Conservation (phyloP, 1,140 invertebrate genomes). For the Telenomus remus region DNA sequence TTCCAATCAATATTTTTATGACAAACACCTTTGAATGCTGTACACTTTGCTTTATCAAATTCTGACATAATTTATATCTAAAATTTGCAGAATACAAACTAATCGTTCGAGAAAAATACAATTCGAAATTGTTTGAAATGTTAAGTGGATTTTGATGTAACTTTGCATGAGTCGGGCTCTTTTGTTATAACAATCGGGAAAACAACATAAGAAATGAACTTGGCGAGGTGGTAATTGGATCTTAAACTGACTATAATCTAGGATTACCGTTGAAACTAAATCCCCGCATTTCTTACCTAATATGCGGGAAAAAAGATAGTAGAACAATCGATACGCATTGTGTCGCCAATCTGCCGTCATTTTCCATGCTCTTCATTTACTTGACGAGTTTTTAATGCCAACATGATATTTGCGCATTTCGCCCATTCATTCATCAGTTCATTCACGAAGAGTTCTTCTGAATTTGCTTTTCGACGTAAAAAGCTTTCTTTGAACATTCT, state of each 20-base stretch:
- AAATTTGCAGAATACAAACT: too few species aligned
- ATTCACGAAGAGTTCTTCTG: too few species aligned
- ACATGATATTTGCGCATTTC: not conserved
- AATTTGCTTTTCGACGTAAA: too few species aligned
- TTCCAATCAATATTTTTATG: not conserved
- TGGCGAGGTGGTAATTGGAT: slow-evolving; percentile 24
- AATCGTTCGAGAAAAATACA: too few species aligned
- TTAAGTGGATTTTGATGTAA: not conserved
- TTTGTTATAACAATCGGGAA: slow-evolving; percentile 5
- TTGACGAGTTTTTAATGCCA: not conserved
- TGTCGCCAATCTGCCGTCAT: not conserved
- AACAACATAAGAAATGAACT: slow-evolving; percentile 19
- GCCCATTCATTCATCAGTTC: too few species aligned
- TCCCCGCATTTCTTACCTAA: slow-evolving; percentile 23
- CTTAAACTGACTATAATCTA: slow-evolving; percentile 6
- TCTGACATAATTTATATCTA: too few species aligned
- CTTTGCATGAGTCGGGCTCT: not conserved
- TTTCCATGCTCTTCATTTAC: not conserved
- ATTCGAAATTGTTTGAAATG: too few species aligned
- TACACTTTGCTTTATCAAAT: too few species aligned
- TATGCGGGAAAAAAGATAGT: slow-evolving; percentile 26
- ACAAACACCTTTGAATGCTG: not conserved
- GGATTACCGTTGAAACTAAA: slow-evolving; percentile 30
- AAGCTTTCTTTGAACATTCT: too few species aligned
- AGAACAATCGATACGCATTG: slow-evolving; percentile 9